Conservation (phyloP, 2,888 invertebrate genomes). For the Agriopis marginaria region DNA sequence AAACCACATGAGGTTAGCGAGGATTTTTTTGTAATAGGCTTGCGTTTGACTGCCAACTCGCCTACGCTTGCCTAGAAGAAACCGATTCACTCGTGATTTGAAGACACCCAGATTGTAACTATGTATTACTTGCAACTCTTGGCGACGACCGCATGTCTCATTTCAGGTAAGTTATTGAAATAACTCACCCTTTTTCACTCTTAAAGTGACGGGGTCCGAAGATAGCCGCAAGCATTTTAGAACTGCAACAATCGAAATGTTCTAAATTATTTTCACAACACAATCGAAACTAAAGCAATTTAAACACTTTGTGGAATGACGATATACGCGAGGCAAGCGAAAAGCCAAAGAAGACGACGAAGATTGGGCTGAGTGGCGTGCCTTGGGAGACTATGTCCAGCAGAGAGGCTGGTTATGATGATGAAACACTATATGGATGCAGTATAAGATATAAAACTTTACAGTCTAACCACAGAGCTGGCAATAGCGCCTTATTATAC, state of each 20-base stretch:
- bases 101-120: too few species aligned
- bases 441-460: too few species aligned
- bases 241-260: conserved; percentile 88
- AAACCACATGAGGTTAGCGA: conserved; percentile 69
- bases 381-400: too few species aligned
- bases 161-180: background rate
- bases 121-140: conserved; percentile 71
- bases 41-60: too few species aligned
- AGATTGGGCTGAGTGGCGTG: too few species aligned
- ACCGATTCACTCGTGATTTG: too few species aligned
- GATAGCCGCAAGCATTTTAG: conserved; percentile 97
- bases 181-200: conserved; percentile 94
- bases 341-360: too few species aligned
- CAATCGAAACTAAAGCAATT: conserved; percentile 29
- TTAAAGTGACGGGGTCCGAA: conserved; percentile 95
- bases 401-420: too few species aligned
- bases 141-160: conserved; percentile 34
- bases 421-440: too few species aligned
- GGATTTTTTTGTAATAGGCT: conserved; percentile 20
- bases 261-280: conserved; percentile 34
- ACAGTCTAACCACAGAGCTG: too few species aligned
- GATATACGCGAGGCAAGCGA: background rate
- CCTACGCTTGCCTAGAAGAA: too few species aligned
- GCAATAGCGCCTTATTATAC: too few species aligned
- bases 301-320: background rate